Percentiles rank a stretch among this genome's conserved stretches.
Evolutionary conservation across 2,113 vertebrate genomes (phyloP).

Genomic region (Myiopsitta monachus): DNA sequence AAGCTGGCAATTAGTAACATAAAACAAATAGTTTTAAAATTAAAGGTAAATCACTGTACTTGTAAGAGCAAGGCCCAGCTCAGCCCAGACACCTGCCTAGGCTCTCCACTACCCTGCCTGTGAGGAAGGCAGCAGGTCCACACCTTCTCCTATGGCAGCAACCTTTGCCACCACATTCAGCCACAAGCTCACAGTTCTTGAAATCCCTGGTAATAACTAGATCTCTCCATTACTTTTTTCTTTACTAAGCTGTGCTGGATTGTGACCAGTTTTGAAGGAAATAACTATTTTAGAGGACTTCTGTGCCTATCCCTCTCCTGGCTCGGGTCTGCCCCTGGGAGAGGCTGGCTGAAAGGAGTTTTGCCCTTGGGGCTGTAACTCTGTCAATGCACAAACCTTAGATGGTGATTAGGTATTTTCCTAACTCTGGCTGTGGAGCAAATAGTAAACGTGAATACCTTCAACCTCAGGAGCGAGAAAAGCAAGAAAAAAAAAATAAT

Average conservation of each 20-base stretch:
- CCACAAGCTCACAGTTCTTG: neutral
- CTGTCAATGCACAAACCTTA: neutral
- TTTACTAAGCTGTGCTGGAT: neutral
- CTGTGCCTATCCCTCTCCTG: neutral
- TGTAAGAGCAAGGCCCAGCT: neutral
- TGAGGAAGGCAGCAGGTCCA: neutral
- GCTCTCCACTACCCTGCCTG: neutral
- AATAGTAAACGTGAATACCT: neutral
- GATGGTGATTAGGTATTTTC: neutral
- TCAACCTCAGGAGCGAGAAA: neutral
- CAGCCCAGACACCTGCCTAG: neutral
- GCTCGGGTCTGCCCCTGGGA: neutral
- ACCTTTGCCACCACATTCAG: neutral
- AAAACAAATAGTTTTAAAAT: neutral
- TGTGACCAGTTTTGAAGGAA: neutral
- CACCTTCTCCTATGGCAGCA: neutral
- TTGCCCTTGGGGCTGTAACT: neutral
- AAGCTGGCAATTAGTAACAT: neutral
- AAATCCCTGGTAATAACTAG: neutral
- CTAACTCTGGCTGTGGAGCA: neutral
- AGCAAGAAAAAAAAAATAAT: neutral
- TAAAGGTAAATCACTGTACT: neutral
- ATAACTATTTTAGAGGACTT: neutral
- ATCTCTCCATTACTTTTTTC: neutral
- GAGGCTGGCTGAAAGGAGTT: neutral